phyloP scores from a whole-genome alignment of 2,888 invertebrate genomes.

The Sphaerophoria rueppellii region DNA sequence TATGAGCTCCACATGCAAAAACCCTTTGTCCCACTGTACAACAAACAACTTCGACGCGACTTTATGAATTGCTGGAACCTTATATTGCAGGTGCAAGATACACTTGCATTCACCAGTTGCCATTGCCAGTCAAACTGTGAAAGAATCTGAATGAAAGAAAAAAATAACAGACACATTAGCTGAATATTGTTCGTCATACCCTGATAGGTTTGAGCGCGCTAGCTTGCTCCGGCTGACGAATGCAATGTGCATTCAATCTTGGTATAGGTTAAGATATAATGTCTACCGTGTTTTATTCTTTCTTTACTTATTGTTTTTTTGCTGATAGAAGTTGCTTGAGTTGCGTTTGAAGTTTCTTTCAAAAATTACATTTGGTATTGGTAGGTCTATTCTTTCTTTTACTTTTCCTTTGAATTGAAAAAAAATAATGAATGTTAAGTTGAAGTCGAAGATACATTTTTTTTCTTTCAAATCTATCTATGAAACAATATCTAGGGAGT shows the following conservation, averaged over 20 bases:
- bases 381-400: slow-evolving; percentile 15
- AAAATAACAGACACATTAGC: slow-evolving; percentile 33
- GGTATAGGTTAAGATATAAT: slow-evolving; percentile 25
- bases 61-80: slow-evolving; percentile 13
- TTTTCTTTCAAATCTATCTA: background rate
- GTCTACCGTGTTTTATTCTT: background rate
- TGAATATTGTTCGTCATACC: slow-evolving; percentile 69
- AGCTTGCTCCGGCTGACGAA: slow-evolving; percentile 2
- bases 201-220: slow-evolving; percentile 56
- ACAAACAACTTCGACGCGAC: slow-evolving; percentile 13
- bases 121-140: slow-evolving; percentile 20
- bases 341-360: slow-evolving; percentile 55
- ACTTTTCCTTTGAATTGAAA: slow-evolving; percentile 21
- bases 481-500: slow-evolving; percentile 51
- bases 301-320: background rate
- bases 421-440: slow-evolving; percentile 6
- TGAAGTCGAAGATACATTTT: background rate
- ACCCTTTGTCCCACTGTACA: background rate
- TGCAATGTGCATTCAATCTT: slow-evolving; percentile 21
- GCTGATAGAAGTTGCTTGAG: slow-evolving; percentile 57
- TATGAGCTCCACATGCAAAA: background rate
- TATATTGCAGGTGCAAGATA: slow-evolving; percentile 58
- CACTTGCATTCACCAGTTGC: slow-evolving; percentile 25
- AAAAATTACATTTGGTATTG: background rate
- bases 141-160: slow-evolving; percentile 11